Evolutionary conservation across 2,888 invertebrate species (phyloP).

Genomic region (Ceraclea dissimilis): DNA sequence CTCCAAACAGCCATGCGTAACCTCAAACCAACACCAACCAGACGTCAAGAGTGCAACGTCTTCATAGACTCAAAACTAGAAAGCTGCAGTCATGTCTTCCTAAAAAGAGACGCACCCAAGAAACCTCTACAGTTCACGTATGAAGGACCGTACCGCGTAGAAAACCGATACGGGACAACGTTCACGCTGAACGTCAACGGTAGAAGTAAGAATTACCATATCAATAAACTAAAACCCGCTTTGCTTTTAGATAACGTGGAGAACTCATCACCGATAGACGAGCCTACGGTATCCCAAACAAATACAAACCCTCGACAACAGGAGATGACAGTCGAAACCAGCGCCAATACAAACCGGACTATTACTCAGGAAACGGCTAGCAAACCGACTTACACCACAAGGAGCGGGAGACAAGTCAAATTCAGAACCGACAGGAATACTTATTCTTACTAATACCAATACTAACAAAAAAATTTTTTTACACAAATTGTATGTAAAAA

Average conservation of each 20-base stretch:
- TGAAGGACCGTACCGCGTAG: neutral
- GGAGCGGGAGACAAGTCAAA: too few species aligned
- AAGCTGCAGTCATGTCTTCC: neutral
- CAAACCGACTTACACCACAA: too few species aligned
- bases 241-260: neutral
- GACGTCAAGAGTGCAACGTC: neutral
- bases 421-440: too few species aligned
- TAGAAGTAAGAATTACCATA: neutral
- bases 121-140: conserved; percentile 4
- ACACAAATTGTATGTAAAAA: too few species aligned
- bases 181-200: neutral
- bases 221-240: conserved; percentile 6
- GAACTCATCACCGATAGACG: too few species aligned
- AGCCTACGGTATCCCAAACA: too few species aligned
- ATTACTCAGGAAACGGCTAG: too few species aligned
- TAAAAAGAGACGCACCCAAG: neutral
- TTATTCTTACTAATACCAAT: too few species aligned
- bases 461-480: too few species aligned
- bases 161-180: neutral
- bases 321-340: too few species aligned
- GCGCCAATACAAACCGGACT: too few species aligned
- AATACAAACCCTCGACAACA: too few species aligned
- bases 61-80: conserved; percentile 3
- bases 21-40: neutral
- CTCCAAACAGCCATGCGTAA: neutral